Evolutionary conservation across 2,113 vertebrate genomes (phyloP), one percentile per base, ranked within the genome.

Genomic region (Anhinga rufa): DNA sequence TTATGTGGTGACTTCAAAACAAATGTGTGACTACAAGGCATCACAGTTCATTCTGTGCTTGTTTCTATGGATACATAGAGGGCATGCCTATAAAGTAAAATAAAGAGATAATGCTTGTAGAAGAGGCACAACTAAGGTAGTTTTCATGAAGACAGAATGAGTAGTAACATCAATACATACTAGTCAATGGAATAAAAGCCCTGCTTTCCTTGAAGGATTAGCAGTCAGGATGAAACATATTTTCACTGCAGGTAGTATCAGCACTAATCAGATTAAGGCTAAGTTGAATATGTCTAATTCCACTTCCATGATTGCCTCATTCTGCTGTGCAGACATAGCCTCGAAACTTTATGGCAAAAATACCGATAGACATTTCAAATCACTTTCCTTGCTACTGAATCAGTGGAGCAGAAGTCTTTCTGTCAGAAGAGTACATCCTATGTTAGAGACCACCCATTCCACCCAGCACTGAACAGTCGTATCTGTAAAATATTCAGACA

Each of bases 41-140:
- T 80, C 29, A 38, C 38, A 60, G 70, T 55, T 92, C 38, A 55
- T 88, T 76, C 48, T 52, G 29, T 48, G 12, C 61, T 95, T 90
- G 80, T 96, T 96, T 93, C 93, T 82, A 82, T 90, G 62, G 86
- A 64, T 92, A 92, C 22, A 32, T 22, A 60, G 48, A 3, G 0
- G 38, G 17, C 75, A 90, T 68, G 38, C 11, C 24, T 79, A 11
- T 34, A 79, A 85, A 75, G 61, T 6, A 62, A 88, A 85, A 62
- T 42, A 68, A 78, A 83, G 57, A 68, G 42, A 55, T 11, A 70
- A 25, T 28, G 16, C 12, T 8, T 86, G n/a, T 32, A 74, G 51
- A 80, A 91, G 69, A 91, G 44, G 18, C 36, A 58, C 18, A 62
- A 28, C 17, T 44, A 57, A 79, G 17, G 17, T 48, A 40, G 25